Evolutionary conservation across 2,113 vertebrate species (phyloP).

Genomic region (Poeciliopsis retropinna): DNA sequence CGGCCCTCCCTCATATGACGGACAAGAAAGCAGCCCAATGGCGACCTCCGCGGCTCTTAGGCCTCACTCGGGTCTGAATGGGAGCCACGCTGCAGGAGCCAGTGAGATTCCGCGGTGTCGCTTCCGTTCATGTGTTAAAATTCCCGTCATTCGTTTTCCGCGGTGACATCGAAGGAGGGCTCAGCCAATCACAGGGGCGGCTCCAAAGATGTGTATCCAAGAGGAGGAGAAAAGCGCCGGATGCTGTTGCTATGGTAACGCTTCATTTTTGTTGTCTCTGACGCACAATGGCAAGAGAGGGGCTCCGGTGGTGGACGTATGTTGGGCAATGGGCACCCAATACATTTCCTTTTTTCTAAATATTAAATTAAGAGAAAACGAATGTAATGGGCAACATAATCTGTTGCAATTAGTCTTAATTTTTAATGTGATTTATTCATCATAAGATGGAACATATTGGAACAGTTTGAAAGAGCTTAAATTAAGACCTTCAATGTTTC

Average conservation of each 20-base stretch:
- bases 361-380: no score
- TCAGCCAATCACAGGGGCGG: constrained; percentile 64
- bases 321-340: no score
- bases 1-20: constrained; percentile 44
- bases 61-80: constrained; percentile 52
- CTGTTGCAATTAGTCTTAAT: no score
- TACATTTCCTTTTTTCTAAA: no score
- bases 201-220: constrained; percentile 61
- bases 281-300: not conserved
- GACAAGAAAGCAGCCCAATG: constrained; percentile 68
- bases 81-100: constrained; percentile 37
- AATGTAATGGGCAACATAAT: no score
- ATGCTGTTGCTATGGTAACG: constrained; percentile 84
- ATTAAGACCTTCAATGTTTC: no score
- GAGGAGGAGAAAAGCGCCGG: constrained; percentile 62
- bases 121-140: constrained; percentile 76
- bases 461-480: no score
- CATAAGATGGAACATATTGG: no score
- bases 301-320: no score
- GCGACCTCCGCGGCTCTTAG: constrained; percentile 8
- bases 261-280: constrained; percentile 31
- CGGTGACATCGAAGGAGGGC: constrained; percentile 61
- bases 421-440: no score
- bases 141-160: constrained; percentile 73
- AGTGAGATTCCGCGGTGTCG: constrained; percentile 43